Evolutionary conservation across 2,113 vertebrate species (phyloP).

Genomic region (Dasypus novemcinctus): DNA sequence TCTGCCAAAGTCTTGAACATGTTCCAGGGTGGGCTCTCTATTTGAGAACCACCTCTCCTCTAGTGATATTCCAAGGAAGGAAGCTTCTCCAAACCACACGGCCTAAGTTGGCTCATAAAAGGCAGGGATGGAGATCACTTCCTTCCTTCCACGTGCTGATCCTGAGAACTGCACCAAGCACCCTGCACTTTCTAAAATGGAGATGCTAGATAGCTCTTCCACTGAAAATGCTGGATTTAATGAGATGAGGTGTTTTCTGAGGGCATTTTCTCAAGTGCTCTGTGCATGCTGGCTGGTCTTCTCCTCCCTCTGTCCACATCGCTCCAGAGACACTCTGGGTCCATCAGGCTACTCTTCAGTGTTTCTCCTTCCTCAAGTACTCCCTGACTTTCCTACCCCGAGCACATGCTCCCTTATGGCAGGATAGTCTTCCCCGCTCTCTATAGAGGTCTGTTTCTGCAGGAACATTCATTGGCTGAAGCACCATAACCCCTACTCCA

Average conservation of each 20-base stretch:
- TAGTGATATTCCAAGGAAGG: background rate
- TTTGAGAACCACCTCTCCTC: too few relatives aligned
- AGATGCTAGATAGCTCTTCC: background rate
- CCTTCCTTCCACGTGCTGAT: too few relatives aligned
- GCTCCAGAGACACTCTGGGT: background rate
- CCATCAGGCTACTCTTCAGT: background rate
- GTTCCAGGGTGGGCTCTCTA: fast-evolving
- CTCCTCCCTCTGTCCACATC: background rate
- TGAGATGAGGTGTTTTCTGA: background rate
- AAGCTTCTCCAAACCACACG: background rate
- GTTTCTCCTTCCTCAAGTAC: background rate
- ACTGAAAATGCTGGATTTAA: background rate
- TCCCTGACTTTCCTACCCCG: background rate
- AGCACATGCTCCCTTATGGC: background rate
- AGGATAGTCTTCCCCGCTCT: too few relatives aligned
- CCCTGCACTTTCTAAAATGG: background rate
- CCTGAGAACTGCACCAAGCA: background rate
- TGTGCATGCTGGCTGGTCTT: background rate
- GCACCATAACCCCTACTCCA: background rate
- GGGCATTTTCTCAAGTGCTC: background rate
- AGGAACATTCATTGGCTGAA: background rate
- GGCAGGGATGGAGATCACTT: background rate
- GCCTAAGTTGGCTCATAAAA: background rate
- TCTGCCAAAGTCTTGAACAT: background rate
- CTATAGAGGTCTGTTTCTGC: background rate